Evolutionary conservation across 1,140 invertebrate species (phyloP).

Genomic region (Lanistes nyassanus): DNA sequence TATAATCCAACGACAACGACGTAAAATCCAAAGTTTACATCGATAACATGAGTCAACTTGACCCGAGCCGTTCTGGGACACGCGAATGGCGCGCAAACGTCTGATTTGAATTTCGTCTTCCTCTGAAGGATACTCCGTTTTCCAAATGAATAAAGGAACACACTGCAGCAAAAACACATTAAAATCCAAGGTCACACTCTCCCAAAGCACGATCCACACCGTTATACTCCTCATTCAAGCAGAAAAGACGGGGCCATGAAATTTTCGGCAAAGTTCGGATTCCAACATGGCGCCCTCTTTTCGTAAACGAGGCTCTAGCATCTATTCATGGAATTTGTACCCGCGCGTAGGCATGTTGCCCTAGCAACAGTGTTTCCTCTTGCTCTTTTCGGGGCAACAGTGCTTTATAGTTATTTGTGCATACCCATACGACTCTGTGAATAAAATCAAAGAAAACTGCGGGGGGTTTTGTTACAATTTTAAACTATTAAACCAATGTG

Average conservation of each 20-base stretch:
- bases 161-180: slow-evolving; percentile 7
- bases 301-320: slow-evolving; percentile 28
- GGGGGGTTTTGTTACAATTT: too few species aligned
- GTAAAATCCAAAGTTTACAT: slow-evolving; percentile 30
- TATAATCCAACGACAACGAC: slow-evolving; percentile 14
- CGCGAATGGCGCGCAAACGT: slow-evolving; percentile 29
- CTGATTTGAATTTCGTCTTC: slow-evolving; percentile 29
- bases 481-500: too few species aligned
- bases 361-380: slow-evolving; percentile 28
- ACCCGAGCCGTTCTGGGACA: slow-evolving; percentile 24
- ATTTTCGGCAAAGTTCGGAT: slow-evolving; percentile 31
- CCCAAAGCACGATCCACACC: slow-evolving; percentile 11
- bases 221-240: slow-evolving; percentile 21
- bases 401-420: too few species aligned
- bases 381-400: slow-evolving; percentile 5
- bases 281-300: slow-evolving; percentile 29
- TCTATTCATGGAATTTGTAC: slow-evolving; percentile 31
- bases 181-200: slow-evolving; percentile 17
- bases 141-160: slow-evolving; percentile 14
- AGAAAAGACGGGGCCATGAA: slow-evolving; percentile 28
- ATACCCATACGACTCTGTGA: too few species aligned
- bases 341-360: slow-evolving; percentile 30
- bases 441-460: too few species aligned
- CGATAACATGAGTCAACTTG: slow-evolving; percentile 27
- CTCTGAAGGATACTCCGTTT: slow-evolving; percentile 17